Evolutionary conservation across 2,888 invertebrate genomes (phyloP).

Genomic region (Gymnoscelis rufifasciata): DNA sequence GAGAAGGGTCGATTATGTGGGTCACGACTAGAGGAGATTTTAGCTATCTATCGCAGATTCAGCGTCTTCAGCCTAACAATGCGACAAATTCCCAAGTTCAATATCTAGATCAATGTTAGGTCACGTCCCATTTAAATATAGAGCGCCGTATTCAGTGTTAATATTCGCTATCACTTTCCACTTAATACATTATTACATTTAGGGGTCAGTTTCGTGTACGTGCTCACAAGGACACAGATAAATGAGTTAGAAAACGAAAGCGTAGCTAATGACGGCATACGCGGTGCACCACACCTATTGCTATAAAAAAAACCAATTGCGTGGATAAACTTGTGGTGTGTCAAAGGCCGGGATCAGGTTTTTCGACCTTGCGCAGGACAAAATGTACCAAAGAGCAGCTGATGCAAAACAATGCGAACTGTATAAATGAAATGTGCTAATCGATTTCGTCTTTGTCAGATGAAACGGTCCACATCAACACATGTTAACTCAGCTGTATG

Average conservation of each 20-base stretch:
- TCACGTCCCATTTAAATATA: slow-evolving; percentile 47
- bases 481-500: no score
- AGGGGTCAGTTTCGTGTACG: not conserved
- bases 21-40: not conserved
- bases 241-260: slow-evolving; percentile 13
- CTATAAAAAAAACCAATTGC: slow-evolving; percentile 9
- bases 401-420: not conserved
- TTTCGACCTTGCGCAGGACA: slow-evolving; percentile 5
- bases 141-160: slow-evolving; percentile 30
- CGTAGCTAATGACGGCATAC: slow-evolving; percentile 10
- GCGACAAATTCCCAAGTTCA: slow-evolving; percentile 29
- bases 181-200: slow-evolving; percentile 7
- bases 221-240: slow-evolving; percentile 12
- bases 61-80: slow-evolving; percentile 18
- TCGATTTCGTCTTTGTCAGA: no score
- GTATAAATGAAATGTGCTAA: no score
- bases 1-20: not conserved
- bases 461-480: no score
- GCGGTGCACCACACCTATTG: slow-evolving; percentile 9
- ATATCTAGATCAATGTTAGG: slow-evolving; percentile 52
- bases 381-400: not conserved
- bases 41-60: not conserved
- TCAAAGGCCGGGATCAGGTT: slow-evolving; percentile 15
- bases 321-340: slow-evolving; percentile 10
- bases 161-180: slow-evolving; percentile 23